Conservation (phyloP, 2,888 invertebrate species). For the Parnassius glacialis region DNA sequence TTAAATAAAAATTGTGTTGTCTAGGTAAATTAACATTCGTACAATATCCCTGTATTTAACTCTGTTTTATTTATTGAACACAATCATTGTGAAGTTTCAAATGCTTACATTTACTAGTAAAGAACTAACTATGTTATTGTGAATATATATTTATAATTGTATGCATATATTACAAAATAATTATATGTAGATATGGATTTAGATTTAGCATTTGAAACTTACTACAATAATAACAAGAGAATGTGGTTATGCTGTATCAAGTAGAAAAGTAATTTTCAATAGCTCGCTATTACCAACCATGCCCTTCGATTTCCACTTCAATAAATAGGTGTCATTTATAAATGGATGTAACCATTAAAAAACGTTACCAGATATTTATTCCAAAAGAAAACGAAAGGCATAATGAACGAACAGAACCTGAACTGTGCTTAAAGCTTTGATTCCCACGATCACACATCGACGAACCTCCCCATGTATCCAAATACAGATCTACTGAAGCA, state of each 20-base stretch:
- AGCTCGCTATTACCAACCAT: slow-evolving; percentile 56
- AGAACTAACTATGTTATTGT: slow-evolving; percentile 21
- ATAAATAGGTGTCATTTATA: slow-evolving; percentile 5
- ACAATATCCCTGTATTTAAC: slow-evolving; percentile 80
- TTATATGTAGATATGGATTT: slow-evolving; percentile 30
- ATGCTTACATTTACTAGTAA: slow-evolving; percentile 37
- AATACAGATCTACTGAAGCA: slow-evolving; percentile 71
- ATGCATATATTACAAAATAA: slow-evolving; percentile 31
- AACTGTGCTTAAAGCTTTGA: slow-evolving; percentile 78
- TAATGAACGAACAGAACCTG: slow-evolving; percentile 61
- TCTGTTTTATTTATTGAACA: slow-evolving; percentile 77
- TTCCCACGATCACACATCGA: slow-evolving; percentile 74
- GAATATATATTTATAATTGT: slow-evolving; percentile 29
- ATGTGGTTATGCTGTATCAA: slow-evolving; percentile 67
- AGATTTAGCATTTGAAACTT: slow-evolving; percentile 53
- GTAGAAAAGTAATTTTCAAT: slow-evolving; percentile 66
- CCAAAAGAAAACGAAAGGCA: slow-evolving; percentile 45
- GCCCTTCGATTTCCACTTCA: slow-evolving; percentile 45
- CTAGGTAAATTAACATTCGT: slow-evolving; percentile 61
- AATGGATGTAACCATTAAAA: not conserved
- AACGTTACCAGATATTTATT: slow-evolving; percentile 8
- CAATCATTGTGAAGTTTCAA: slow-evolving; percentile 63
- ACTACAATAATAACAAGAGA: slow-evolving; percentile 49
- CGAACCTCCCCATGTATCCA: slow-evolving; percentile 59
- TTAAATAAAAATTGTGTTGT: slow-evolving; percentile 49